Evolutionary conservation across 92 coral and sea anemone genomes (phyloP), one percentile per base, ranked within the genome.

Genomic region (Galaxea fascicularis): DNA sequence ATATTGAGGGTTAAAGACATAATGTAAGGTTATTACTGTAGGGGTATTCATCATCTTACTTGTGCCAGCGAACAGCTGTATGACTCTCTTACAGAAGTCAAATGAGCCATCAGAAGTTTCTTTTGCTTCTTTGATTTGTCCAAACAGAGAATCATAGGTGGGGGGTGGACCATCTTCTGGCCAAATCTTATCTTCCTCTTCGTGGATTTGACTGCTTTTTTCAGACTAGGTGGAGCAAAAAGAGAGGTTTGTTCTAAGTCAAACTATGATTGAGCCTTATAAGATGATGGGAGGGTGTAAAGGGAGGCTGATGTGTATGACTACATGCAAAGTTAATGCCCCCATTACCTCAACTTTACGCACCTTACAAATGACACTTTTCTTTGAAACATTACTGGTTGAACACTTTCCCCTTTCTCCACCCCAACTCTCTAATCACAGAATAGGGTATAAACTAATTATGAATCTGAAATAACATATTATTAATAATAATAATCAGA

Each of bases 51-150:
- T 29, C 4, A 18, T 45, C 95, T 94, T 89, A 96, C 98, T 96
- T 96, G 98, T 96, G 82, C 98, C 98, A 65, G 98, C 98, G 90
- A 96, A 96, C 74, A 96, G 88, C 76, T 96, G 96, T 58, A 94
- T 77, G 74, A 95, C 98, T 74, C 95, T 65, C 77, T 96, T 96
- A 82, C 98, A 92, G 83, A 96, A 96, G 85, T 96, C 98, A 45
- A 96, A 88, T 35, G 96, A 91, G 45, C 98, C 98, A 83, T 96
- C 98, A 26, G 98, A 96, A 15, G 95, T 90, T 77, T 96, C 98
- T 63, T 96, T 96, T 9, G 98, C 98, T 72, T 96, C 98, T 82
- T 96, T 96, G 71, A 96, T 91, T 82, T 96, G 98, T 5, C 98
- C 98, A 89, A 96, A 96, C 30, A 96, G 81, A 18, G 98, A 95